phyloP scores from a whole-genome alignment of 2,113 vertebrate species.

The Nothobranchius kuhntae region DNA sequence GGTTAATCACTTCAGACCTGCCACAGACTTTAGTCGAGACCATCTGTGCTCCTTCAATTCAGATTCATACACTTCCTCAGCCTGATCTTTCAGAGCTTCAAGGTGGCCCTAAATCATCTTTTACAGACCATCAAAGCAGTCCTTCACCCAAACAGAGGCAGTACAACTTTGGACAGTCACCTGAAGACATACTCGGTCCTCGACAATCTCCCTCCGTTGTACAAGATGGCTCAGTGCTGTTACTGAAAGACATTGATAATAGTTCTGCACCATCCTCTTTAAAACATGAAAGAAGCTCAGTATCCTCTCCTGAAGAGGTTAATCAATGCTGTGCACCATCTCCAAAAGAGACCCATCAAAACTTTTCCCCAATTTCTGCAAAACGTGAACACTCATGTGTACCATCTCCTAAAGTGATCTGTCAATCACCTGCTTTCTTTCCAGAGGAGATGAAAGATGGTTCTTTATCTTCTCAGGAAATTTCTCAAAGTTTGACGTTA shows the following conservation, averaged over 20 bases:
- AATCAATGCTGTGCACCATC: not conserved
- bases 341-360: not conserved
- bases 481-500: not conserved
- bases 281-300: not conserved
- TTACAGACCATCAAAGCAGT: not conserved
- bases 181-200: not conserved
- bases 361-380: not conserved
- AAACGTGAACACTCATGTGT: not conserved
- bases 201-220: not conserved
- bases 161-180: not conserved
- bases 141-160: not conserved
- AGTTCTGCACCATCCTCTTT: not conserved
- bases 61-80: conserved; percentile 8
- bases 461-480: no score
- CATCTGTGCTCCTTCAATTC: not conserved
- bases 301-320: not conserved
- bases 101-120: not conserved
- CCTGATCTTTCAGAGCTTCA: not conserved
- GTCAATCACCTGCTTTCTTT: not conserved
- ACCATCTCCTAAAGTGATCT: no score
- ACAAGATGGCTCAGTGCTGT: no score
- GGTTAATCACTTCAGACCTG: not conserved
- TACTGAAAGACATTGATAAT: not conserved
- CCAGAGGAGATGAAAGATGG: no score
- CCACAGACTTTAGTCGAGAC: conserved; percentile 18